Evolutionary conservation across 2,113 vertebrate genomes (phyloP), one percentile per base, ranked within the genome.

Genomic region (Phaethornis superciliosus): DNA sequence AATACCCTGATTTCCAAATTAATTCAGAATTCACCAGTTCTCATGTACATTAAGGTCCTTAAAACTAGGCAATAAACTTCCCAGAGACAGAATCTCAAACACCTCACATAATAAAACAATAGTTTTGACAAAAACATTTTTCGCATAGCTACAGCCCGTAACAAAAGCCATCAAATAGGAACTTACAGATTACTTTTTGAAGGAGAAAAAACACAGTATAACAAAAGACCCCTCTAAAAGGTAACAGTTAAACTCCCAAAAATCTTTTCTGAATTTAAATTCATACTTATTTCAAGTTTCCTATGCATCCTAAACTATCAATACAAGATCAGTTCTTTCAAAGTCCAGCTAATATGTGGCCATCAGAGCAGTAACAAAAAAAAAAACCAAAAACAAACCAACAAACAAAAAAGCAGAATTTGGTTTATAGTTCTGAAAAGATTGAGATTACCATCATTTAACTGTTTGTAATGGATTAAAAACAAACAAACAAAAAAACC

Each of bases 291-390:
- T 71, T 75, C 13, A 35, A 10, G 15, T 51, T 81, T 87, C n/a
- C 35, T 44, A 21, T 19, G n/a, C 11, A 72, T 46, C 35, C 51
- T 56, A 22, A 75, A 51, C 28, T 46, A 51, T 42, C 17, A 80
- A 58, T 8, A 68, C 15, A 81, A 55, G 8, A 26, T 24, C 18
- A 81, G 8, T 23, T 79, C 3, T n/a, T 81, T 76, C 24, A 44
- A 20, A 89, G 33, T 59, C 64, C 58, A 52, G 19, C n/a, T 42
- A 59, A 71, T 5, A 4, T 10, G 3, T 55, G 6, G 17, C 2
- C 30, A 68, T 19, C 15, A 59, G 12, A 5, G 6, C 0, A 1
- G 13, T 40, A 40, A 40, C 11, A n/a, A n/a, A n/a, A n/a, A n/a
- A n/a, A n/a, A n/a, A n/a, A n/a, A n/a, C n/a, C n/a, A n/a, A n/a